Evolutionary conservation across 2,797 vertebrate species (phyloP).

Genomic region (Manis crassicaudata): DNA sequence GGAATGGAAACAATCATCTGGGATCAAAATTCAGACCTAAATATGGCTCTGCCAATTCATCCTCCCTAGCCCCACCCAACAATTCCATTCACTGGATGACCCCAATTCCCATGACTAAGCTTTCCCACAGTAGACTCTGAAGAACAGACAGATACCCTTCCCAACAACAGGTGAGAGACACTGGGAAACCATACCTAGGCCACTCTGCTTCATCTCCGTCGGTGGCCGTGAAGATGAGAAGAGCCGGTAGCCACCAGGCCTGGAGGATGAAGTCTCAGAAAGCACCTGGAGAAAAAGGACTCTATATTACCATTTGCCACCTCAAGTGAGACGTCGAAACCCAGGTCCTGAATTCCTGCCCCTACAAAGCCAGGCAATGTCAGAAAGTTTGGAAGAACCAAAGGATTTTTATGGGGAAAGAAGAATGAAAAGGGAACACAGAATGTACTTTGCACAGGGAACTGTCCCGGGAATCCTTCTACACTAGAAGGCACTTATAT

Average conservation of each 20-base stretch:
- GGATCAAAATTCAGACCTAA: conserved; percentile 11
- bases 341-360: conserved; percentile 49
- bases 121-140: conserved; percentile 49
- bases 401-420: neutral
- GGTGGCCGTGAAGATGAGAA: conserved; percentile 96
- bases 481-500: conserved; percentile 26
- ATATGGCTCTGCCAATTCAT: conserved; percentile 1
- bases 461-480: neutral
- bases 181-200: conserved; percentile 91
- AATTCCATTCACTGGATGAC: neutral
- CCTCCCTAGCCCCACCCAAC: conserved; percentile 3
- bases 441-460: neutral
- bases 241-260: conserved; percentile 94
- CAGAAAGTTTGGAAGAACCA: conserved; percentile 56
- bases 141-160: conserved; percentile 49
- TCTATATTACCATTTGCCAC: neutral
- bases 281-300: conserved; percentile 90
- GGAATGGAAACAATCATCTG: conserved; percentile 31
- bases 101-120: neutral
- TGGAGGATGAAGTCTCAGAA: conserved; percentile 94
- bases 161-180: conserved; percentile 20
- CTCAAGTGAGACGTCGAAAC: conserved; percentile 33
- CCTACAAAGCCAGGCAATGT: conserved; percentile 65
- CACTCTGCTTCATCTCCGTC: conserved; percentile 98
- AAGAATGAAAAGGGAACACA: conserved; percentile 15